Evolutionary conservation across 2,113 vertebrate species (phyloP).

Genomic region (Steatornis caripensis): DNA sequence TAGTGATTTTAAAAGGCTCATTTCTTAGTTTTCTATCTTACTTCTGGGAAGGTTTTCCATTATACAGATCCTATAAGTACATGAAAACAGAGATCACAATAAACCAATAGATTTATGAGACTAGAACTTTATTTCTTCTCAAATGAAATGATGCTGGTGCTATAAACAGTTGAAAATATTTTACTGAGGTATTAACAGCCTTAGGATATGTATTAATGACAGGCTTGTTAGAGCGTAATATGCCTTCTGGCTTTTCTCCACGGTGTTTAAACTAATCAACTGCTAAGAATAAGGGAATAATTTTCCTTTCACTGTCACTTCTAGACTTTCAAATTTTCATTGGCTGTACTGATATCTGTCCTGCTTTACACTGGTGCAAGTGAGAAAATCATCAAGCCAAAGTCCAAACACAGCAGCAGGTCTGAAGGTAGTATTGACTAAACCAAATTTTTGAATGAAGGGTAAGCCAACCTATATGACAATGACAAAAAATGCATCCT

Average conservation of each 20-base stretch:
- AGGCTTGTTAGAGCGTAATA: constrained; percentile 20
- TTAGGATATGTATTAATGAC: constrained; percentile 20
- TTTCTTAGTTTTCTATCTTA: constrained; percentile 43
- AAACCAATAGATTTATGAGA: background rate
- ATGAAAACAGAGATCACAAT: background rate
- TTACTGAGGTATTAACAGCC: background rate
- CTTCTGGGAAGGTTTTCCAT: constrained; percentile 13
- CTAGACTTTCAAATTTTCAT: background rate
- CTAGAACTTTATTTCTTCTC: constrained; percentile 2
- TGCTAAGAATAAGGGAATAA: background rate
- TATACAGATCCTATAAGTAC: constrained; percentile 7
- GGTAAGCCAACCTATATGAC: background rate
- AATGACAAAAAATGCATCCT: background rate
- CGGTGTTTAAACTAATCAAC: background rate
- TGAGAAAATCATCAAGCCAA: background rate
- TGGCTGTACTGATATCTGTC: background rate
- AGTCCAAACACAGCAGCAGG: background rate
- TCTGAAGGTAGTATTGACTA: background rate
- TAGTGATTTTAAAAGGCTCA: constrained; percentile 22
- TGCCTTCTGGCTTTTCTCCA: constrained; percentile 7
- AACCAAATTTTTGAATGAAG: background rate
- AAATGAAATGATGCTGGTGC: background rate
- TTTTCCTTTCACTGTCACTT: background rate
- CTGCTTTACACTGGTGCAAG: background rate
- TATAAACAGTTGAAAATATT: constrained; percentile 22